A percentile compares a stretch with the other conserved stretches of the same genome.
These are phyloP conservation scores for Ecdyonurus torrentis DNA, from an alignment of 2,888 invertebrate species.

Conservation along the genomic window DNA sequence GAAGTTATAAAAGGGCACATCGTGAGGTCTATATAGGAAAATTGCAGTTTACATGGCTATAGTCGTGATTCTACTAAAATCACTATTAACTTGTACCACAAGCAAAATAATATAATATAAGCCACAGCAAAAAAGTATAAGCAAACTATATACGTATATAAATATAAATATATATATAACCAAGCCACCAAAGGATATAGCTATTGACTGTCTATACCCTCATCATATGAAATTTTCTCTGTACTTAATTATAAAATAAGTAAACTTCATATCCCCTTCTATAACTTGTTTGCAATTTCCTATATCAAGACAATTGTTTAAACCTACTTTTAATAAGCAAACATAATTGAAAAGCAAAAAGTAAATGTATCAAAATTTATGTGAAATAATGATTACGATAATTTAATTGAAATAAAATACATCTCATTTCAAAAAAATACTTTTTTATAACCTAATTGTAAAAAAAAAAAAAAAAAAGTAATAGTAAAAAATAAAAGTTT, in stretches of 20 bases:
- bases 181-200: too few relatives aligned
- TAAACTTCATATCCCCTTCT: neutral
- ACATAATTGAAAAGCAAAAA: too few relatives aligned
- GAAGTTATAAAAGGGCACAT: neutral
- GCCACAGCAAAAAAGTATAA: neutral
- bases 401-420: too few relatives aligned
- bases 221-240: neutral
- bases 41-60: neutral
- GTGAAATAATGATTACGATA: too few relatives aligned
- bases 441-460: too few relatives aligned
- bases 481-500: neutral
- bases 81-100: neutral
- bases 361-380: too few relatives aligned
- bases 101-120: neutral
- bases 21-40: neutral
- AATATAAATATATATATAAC: neutral
- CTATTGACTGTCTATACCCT: neutral
- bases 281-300: neutral
- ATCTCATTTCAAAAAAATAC: too few relatives aligned
- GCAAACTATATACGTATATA: too few relatives aligned
- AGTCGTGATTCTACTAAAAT: neutral
- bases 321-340: too few relatives aligned
- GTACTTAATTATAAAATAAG: neutral
- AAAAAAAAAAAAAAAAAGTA: neutral
- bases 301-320: neutral